Percentiles rank a stretch among this genome's conserved stretches.
phyloP scores from a whole-genome alignment of 2,888 invertebrate species.

The Serrognathus titanus region DNA sequence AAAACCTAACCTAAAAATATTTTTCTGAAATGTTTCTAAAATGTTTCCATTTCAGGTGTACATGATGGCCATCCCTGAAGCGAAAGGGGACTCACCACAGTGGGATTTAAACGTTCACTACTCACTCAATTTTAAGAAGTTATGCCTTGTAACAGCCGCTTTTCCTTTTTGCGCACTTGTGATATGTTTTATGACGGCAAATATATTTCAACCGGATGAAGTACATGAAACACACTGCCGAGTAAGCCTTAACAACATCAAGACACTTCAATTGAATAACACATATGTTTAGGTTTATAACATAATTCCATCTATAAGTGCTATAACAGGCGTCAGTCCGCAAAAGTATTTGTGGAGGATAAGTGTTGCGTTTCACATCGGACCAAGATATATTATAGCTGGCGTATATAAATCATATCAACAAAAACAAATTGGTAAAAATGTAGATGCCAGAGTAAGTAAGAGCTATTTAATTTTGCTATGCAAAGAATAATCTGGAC shows the following conservation, averaged over 20 bases:
- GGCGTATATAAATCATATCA: conserved; percentile 83
- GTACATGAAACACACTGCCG: conserved; percentile 94
- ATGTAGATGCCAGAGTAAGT: conserved; percentile 32
- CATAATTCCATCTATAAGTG: conserved; percentile 92
- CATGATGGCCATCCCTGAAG: conserved; percentile 8
- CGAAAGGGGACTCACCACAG: conserved; percentile 8
- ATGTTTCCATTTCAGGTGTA: not conserved
- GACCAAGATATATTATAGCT: conserved; percentile 86
- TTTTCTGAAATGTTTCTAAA: not conserved
- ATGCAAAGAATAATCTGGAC: no score
- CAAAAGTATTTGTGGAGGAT: conserved; percentile 91
- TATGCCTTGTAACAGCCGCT: conserved; percentile 79
- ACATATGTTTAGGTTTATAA: conserved; percentile 73
- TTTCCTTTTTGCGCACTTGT: conserved; percentile 82
- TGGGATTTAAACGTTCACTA: conserved; percentile 59
- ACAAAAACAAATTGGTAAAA: conserved; percentile 61
- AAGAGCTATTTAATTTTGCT: not conserved
- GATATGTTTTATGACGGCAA: conserved; percentile 84
- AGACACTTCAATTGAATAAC: conserved; percentile 1
- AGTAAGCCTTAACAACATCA: conserved; percentile 57
- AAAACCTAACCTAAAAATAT: no score
- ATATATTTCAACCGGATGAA: conserved; percentile 88
- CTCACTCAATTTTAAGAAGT: conserved; percentile 70
- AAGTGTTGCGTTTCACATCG: conserved; percentile 86
- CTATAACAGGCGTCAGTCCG: conserved; percentile 90